A percentile compares a stretch with the other conserved stretches of the same genome.
Conservation (phyloP, 2,113 vertebrate genomes). For the Trachemys scripta region DNA sequence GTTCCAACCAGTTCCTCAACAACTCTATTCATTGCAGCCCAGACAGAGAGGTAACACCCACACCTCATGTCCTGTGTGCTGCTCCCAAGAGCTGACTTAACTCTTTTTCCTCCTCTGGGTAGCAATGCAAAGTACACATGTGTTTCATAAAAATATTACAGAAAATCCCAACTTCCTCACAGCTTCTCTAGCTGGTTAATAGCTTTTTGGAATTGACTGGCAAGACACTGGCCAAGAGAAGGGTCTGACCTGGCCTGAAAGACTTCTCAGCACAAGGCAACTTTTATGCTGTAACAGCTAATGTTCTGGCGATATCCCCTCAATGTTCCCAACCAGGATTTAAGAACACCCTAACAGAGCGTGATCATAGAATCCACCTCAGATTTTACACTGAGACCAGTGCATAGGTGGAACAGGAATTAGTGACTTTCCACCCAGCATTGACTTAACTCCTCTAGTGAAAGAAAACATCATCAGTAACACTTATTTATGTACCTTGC, state of each 20-base stretch:
- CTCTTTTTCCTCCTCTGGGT: background rate
- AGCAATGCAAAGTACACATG: background rate
- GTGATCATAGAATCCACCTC: background rate
- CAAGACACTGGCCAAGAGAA: background rate
- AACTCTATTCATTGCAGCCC: background rate
- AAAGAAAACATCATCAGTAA: background rate
- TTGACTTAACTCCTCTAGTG: background rate
- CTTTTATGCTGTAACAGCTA: background rate
- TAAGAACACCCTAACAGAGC: background rate
- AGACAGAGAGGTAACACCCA: background rate
- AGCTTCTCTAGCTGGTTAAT: background rate
- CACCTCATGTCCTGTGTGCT: background rate
- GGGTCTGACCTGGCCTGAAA: background rate
- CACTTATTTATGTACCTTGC: background rate
- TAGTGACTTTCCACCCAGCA: background rate
- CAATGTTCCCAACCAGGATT: background rate
- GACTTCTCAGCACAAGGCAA: background rate
- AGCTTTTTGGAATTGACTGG: background rate
- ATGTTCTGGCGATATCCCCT: background rate
- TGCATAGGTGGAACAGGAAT: background rate
- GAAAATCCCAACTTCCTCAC: background rate
- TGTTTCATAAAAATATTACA: background rate
- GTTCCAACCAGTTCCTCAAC: background rate
- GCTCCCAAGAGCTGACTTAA: background rate
- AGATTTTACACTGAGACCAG: background rate